Evolutionary conservation across 2,113 vertebrate species (phyloP), one percentile per base, ranked within the genome.

Genomic region (Haemorhous mexicanus): DNA sequence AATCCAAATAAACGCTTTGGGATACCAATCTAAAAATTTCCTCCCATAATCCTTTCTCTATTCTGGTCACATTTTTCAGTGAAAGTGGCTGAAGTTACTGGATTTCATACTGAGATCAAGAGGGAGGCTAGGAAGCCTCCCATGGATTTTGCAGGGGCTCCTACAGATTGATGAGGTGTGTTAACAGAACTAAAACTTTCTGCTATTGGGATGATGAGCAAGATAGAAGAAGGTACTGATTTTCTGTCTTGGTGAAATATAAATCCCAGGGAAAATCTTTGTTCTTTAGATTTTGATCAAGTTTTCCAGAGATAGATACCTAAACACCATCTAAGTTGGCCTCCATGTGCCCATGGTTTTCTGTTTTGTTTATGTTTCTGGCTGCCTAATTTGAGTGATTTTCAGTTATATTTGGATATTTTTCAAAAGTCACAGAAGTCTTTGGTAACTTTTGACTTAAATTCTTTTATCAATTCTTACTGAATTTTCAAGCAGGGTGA

Each of bases 161-260:
- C 11, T 59, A 27, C 33, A 72, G 39, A 20, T 78, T 43, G 53
- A 78, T 79, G 33, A 3, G 9, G 2, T 26, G 7, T 52, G 18
- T 46, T 47, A 78, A 63, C 23, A 75, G 17, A 30, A 30, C 16
- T 75, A 73, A 79, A 43, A 21, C 6, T 44, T 93, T 73, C 47
- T 76, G 41, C 7, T 82, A 12, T 37, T 6, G 1, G 37, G 9
- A 56, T 72, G 32, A 16, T 87, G 47, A 43, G 17, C 43, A 72
- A 68, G 35, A 27, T 20, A 75, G 69, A 53, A 79, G 37, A 47
- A 69, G 10, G 30, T 87, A 91, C 26, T 21, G n/a, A 68, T 78
- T 91, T 89, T 91, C 74, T 89, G 66, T 96, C 58, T 78, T 44
- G 49, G 24, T 85, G 77, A 81, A 96, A 84, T 24, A 5, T 56